These are phyloP conservation scores for Xyrauchen texanus DNA, from an alignment of 2,113 vertebrate genomes.

Conservation along the genomic window DNA sequence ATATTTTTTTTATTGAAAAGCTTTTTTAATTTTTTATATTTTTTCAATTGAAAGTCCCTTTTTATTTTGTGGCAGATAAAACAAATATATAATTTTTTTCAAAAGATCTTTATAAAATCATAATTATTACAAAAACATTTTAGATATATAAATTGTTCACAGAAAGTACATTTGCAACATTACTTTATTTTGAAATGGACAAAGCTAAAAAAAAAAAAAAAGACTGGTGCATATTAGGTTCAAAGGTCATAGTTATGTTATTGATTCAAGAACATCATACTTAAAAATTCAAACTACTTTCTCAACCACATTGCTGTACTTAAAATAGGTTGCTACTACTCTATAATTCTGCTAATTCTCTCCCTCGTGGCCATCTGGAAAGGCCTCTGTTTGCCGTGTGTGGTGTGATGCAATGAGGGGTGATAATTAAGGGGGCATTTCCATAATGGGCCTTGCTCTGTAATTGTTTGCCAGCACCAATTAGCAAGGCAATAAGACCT, in stretches of 20 bases:
- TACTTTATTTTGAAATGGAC: too few species aligned
- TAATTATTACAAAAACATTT: too few species aligned
- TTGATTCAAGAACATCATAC: too few species aligned
- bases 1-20: too few species aligned
- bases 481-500: conserved; percentile 76
- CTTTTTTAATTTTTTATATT: too few species aligned
- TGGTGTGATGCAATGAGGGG: conserved; percentile 67
- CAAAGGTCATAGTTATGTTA: too few species aligned
- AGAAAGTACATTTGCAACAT: too few species aligned
- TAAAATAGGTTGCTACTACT: background rate
- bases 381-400: conserved; percentile 48
- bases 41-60: too few species aligned
- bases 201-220: background rate
- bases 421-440: conserved; percentile 58
- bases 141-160: too few species aligned
- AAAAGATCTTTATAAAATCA: too few species aligned
- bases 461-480: conserved; percentile 76
- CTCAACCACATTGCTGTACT: background rate
- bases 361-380: conserved; percentile 54
- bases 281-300: too few species aligned
- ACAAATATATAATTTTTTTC: too few species aligned
- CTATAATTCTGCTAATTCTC: conserved; percentile 24
- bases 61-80: background rate
- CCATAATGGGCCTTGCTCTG: conserved; percentile 66
- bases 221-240: background rate